A percentile compares a stretch with the other conserved stretches of the same genome.
These are phyloP conservation scores for Apeltes quadracus DNA, from an alignment of 2,113 vertebrate genomes.

Conservation along the genomic window DNA sequence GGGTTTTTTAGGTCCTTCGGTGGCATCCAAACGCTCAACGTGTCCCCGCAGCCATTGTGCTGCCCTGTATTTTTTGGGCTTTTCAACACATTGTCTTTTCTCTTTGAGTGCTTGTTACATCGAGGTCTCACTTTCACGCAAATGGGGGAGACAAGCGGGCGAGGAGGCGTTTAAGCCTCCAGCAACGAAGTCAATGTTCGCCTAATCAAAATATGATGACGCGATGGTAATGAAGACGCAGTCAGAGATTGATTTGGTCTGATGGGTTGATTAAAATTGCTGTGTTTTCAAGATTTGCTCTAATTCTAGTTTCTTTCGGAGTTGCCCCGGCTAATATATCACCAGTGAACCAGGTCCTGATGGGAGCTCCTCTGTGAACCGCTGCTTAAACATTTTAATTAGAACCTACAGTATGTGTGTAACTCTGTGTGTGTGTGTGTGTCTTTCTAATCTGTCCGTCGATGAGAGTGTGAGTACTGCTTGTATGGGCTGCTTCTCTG, in stretches of 20 bases:
- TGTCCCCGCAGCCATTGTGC: constrained; percentile 9
- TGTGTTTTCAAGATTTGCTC: background rate
- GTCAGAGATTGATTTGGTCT: constrained; percentile 7
- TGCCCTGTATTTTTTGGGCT: constrained; percentile 7
- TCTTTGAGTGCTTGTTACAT: constrained; percentile 8
- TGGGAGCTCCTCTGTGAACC: constrained; percentile 46
- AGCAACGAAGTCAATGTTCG: background rate
- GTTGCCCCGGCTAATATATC: constrained; percentile 22
- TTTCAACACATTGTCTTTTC: constrained; percentile 22
- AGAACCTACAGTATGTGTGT: constrained; percentile 28
- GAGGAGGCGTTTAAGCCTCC: background rate
- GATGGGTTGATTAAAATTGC: constrained; percentile 14
- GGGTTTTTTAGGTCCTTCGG: constrained; percentile 31
- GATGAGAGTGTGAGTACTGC: constrained; percentile 17
- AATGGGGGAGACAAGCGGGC: background rate
- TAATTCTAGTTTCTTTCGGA: constrained; percentile 11
- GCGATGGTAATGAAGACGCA: constrained; percentile 31
- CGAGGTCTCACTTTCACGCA: background rate
- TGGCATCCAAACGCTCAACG: constrained; percentile 39
- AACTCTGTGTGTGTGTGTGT: constrained; percentile 18
- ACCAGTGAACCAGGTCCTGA: constrained; percentile 30
- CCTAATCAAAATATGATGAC: constrained; percentile 1
- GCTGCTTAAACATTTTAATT: constrained; percentile 48
- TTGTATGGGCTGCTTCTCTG: constrained; percentile 32
- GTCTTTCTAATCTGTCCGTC: constrained; percentile 2